Evolutionary conservation across 2,888 invertebrate genomes (phyloP), one percentile per base, ranked within the genome.

Genomic region (Buathra laborator): DNA sequence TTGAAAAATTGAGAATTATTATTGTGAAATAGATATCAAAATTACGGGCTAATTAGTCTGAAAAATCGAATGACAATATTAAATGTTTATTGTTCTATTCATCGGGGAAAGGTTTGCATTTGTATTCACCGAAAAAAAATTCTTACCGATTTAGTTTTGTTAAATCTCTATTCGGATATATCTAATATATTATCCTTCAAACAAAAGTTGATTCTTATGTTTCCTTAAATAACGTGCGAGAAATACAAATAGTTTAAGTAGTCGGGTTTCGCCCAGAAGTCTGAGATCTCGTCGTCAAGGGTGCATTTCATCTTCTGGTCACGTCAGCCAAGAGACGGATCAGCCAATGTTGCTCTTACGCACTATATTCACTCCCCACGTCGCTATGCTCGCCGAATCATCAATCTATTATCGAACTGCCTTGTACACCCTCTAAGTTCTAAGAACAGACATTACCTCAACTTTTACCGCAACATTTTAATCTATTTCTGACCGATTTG

Each of bases 351-450:
- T 37, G n/a, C 48, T 67, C 48, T n/a, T 48, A 44, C 44, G 44
- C 12, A 72, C 56, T 71, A 56, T 43, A 24, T 16, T 12, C 3
- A 6, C 66, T 29, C 48, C 62, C 14, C 16, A 7, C 46, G 5
- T 53, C 75, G 51, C 51, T 19, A 53, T 56, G 80, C 87, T 89
- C 90, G 90, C 84, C 77, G 88, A 87, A 92, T 92, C 92, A 93
- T 93, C 92, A 92, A 93, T 93, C 93, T 93, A 93, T 93, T 92
- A 93, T 93, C 93, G 93, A 89, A 89, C 89, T 89, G 89, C 87
- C 89, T 56, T 66, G 6, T 43, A 44, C 79, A 84, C 75, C 82
- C 79, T 79, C 66, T 29, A 29, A 48, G 37, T 37, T 72, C 56
- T 81, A 53, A 75, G 37, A 53, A 70, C 84, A 81, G 51, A 24